Conservation (phyloP, 2,888 invertebrate species). For the Caenorhabditis angaria region DNA sequence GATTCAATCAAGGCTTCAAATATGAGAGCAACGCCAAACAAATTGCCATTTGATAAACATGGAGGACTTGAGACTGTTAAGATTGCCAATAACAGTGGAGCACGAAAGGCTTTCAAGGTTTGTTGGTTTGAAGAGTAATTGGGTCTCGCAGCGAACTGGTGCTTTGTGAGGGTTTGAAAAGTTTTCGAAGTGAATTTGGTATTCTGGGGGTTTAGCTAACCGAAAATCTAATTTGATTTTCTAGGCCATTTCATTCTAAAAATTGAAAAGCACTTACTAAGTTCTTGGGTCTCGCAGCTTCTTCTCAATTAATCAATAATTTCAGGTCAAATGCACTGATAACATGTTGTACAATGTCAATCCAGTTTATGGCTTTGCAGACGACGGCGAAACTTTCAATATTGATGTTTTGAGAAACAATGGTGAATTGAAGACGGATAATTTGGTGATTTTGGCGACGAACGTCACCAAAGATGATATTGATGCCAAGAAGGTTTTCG, state of each 20-base stretch:
- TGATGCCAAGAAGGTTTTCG: conserved; percentile 26
- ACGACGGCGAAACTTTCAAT: conserved; percentile 14
- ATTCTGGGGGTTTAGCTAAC: too few relatives aligned
- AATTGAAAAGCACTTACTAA: too few relatives aligned
- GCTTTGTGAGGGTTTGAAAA: too few relatives aligned
- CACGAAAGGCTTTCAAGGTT: conserved; percentile 45
- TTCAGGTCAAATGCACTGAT: conserved; percentile 42
- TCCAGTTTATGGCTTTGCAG: conserved; percentile 38
- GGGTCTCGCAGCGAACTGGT: too few relatives aligned
- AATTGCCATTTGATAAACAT: conserved; percentile 30
- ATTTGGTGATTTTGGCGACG: conserved; percentile 35
- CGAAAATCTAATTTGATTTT: too few relatives aligned
- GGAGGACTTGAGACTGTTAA: conserved; percentile 37
- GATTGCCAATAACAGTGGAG: conserved; percentile 25
- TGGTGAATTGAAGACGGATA: conserved; percentile 33
- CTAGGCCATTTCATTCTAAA: too few relatives aligned
- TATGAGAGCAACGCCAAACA: conserved; percentile 16
- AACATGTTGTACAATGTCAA: conserved; percentile 40
- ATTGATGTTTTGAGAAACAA: conserved; percentile 42
- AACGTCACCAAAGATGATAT: conserved; percentile 10
- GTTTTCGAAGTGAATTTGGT: too few relatives aligned
- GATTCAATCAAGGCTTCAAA: not conserved
- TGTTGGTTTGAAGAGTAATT: too few relatives aligned
- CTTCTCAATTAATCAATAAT: not conserved
- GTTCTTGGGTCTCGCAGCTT: not conserved